Percentiles rank a stretch among this genome's conserved stretches.
phyloP scores from a whole-genome alignment of 2,888 invertebrate genomes.

The Imbricaverruca yamaguchii region DNA sequence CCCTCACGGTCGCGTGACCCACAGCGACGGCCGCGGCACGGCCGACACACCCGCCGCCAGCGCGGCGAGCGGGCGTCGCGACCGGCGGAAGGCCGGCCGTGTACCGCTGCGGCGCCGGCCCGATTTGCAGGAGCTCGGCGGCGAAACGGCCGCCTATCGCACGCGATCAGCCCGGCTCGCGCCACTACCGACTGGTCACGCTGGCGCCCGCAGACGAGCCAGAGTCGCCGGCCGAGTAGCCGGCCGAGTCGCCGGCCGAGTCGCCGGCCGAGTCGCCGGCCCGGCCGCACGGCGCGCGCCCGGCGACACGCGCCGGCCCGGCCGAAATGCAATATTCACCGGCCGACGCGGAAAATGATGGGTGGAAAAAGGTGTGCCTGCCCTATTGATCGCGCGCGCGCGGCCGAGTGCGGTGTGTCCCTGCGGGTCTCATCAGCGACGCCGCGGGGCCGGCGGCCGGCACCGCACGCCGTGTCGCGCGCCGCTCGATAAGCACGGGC shows the following conservation, averaged over 20 bases:
- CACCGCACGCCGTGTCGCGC: not conserved
- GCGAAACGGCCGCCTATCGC: too few relatives aligned
- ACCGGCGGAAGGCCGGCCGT: too few relatives aligned
- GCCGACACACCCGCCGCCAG: too few relatives aligned
- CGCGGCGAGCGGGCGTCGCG: too few relatives aligned
- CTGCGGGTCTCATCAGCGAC: not conserved
- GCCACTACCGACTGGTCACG: too few relatives aligned
- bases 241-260: not conserved
- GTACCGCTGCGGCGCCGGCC: too few relatives aligned
- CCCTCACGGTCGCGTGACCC: too few relatives aligned
- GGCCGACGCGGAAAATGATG: not conserved
- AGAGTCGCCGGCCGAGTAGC: not conserved
- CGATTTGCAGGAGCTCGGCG: too few relatives aligned
- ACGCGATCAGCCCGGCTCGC: too few relatives aligned
- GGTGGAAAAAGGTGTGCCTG: not conserved
- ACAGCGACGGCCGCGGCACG: too few relatives aligned
- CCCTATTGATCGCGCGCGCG: not conserved
- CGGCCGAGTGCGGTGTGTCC: not conserved
- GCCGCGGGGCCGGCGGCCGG: too few relatives aligned
- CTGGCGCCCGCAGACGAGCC: not conserved
- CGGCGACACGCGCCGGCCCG: not conserved
- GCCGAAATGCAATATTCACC: constrained; percentile 7
- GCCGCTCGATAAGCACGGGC: not conserved
- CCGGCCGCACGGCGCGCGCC: not conserved
- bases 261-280: not conserved